These are phyloP conservation scores for Alectura lathami DNA, from an alignment of 2,113 vertebrate species.

Conservation along the genomic window DNA sequence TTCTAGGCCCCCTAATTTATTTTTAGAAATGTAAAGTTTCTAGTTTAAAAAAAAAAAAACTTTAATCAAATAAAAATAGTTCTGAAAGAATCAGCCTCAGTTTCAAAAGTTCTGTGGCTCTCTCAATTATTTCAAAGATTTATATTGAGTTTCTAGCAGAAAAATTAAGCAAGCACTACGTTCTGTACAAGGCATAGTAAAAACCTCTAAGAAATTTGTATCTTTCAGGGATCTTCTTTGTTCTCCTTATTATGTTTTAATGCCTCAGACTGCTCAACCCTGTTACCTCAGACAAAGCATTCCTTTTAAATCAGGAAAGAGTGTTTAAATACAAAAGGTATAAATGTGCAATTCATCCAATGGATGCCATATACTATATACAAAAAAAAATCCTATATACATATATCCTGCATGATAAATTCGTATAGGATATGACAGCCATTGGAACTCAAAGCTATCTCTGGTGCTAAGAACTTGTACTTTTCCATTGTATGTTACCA, in stretches of 20 bases:
- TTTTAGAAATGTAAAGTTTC: slow-evolving; percentile 28
- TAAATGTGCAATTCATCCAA: background rate
- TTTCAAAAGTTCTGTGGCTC: background rate
- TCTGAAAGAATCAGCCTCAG: background rate
- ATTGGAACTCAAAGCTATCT: background rate
- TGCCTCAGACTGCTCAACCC: background rate
- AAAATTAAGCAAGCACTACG: background rate
- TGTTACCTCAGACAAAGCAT: background rate
- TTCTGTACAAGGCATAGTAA: background rate
- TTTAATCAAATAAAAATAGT: slow-evolving; percentile 6
- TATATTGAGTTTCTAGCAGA: background rate
- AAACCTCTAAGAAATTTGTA: background rate
- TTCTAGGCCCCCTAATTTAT: background rate
- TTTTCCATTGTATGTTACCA: background rate
- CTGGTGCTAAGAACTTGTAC: background rate
- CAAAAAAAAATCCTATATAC: background rate
- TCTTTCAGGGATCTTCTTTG: background rate
- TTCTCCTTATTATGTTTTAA: background rate
- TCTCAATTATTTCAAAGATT: background rate
- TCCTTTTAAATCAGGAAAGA: background rate
- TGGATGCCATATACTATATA: background rate
- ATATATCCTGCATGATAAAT: background rate
- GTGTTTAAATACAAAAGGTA: background rate
- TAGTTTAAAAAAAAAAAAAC: slow-evolving; percentile 29
- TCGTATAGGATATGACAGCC: background rate